Evolutionary conservation across 1,140 invertebrate genomes (phyloP).

Genomic region (Adelges cooleyi): DNA sequence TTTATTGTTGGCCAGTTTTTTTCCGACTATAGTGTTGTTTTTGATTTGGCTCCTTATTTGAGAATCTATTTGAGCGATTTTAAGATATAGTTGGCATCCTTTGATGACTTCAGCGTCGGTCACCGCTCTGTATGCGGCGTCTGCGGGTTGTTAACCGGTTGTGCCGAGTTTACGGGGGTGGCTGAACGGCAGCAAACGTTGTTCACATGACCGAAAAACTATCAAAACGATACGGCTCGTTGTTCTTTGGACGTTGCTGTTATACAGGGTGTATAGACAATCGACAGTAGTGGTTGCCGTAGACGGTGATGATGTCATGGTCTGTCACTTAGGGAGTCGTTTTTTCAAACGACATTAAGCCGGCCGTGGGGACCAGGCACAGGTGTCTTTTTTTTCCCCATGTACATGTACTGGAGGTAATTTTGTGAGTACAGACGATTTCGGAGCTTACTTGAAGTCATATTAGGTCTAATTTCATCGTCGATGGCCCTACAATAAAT

Average conservation of each 20-base stretch:
- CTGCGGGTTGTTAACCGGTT: not conserved
- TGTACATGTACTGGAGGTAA: not conserved
- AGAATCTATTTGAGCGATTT: too few relatives aligned
- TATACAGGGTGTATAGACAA: not conserved
- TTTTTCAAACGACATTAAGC: constrained; percentile 12
- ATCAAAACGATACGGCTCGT: not conserved
- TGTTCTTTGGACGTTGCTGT: not conserved
- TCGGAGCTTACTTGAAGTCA: too few relatives aligned
- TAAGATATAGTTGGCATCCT: too few relatives aligned
- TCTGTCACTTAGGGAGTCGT: constrained; percentile 6
- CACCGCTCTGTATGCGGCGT: not conserved
- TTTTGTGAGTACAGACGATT: too few relatives aligned
- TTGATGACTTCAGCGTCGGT: too few relatives aligned
- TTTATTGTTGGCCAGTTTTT: too few relatives aligned
- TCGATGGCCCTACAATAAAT: too few relatives aligned
- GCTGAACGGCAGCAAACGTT: not conserved
- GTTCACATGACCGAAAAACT: not conserved
- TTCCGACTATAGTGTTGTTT: too few relatives aligned
- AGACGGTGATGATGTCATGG: constrained; percentile 15
- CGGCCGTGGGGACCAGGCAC: not conserved
- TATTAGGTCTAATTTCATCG: too few relatives aligned
- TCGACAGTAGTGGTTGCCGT: not conserved
- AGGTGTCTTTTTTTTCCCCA: constrained; percentile 7
- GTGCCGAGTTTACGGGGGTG: not conserved
- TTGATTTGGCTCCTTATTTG: too few relatives aligned